phyloP scores from a whole-genome alignment of 2,888 invertebrate genomes.

The Brachylomia viminalis region DNA sequence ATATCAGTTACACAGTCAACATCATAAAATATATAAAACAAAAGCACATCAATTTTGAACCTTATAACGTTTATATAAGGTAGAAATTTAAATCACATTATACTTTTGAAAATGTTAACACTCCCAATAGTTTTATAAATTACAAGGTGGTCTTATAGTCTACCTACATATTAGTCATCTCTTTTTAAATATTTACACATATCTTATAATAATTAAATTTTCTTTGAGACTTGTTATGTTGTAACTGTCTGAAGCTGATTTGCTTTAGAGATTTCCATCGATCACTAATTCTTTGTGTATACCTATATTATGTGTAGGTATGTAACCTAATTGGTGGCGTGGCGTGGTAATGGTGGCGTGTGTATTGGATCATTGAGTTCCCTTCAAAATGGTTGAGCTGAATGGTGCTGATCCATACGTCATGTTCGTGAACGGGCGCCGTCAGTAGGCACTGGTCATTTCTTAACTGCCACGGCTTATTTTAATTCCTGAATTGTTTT shows the following conservation, averaged over 20 bases:
- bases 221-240: slow-evolving; percentile 28
- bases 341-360: no score
- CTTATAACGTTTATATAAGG: slow-evolving; percentile 53
- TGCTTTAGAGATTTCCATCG: slow-evolving; percentile 4
- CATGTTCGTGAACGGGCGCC: no score
- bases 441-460: no score
- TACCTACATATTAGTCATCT: slow-evolving; percentile 28
- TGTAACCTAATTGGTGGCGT: no score
- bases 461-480: no score
- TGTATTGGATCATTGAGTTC: no score
- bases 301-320: no score
- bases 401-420: no score
- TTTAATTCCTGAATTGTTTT: no score
- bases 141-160: slow-evolving; percentile 19
- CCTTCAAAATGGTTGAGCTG: no score
- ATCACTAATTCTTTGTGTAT: no score
- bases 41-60: slow-evolving; percentile 60
- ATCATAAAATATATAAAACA: slow-evolving; percentile 33
- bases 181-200: slow-evolving; percentile 52
- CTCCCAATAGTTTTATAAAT: slow-evolving; percentile 36
- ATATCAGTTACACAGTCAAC: slow-evolving; percentile 61
- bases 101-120: slow-evolving; percentile 57
- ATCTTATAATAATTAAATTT: slow-evolving; percentile 17
- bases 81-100: slow-evolving; percentile 58
- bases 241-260: background rate